Conservation (phyloP, 2,888 invertebrate species). For the Crepidodera aurea region DNA sequence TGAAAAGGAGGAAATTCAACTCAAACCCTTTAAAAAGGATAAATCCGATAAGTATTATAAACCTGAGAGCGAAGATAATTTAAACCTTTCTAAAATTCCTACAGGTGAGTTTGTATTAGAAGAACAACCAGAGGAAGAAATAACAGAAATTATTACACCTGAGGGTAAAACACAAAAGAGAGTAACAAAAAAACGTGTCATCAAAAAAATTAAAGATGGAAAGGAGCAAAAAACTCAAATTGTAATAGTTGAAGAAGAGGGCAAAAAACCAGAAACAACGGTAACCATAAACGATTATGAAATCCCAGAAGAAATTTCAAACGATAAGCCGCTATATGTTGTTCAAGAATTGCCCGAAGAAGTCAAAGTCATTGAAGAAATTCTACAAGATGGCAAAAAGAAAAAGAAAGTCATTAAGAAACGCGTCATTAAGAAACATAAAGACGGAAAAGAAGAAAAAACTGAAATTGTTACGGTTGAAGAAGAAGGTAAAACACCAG, state of each 20-base stretch:
- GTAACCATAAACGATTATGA: constrained; percentile 53
- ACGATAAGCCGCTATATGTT: constrained; percentile 39
- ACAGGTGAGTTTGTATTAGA: constrained; percentile 33
- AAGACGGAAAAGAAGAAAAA: constrained; percentile 56
- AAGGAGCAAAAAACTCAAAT: constrained; percentile 58
- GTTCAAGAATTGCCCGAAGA: constrained; percentile 55
- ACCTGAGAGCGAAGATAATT: constrained; percentile 11
- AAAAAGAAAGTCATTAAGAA: constrained; percentile 54
- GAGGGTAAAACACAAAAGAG: constrained; percentile 44
- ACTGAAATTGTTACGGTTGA: constrained; percentile 45
- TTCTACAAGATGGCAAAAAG: constrained; percentile 52
- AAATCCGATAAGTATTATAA: constrained; percentile 52
- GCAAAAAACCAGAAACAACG: not conserved
- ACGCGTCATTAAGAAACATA: constrained; percentile 58
- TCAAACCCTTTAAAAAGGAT: constrained; percentile 55
- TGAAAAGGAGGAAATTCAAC: constrained; percentile 54
- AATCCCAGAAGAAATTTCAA: constrained; percentile 25
- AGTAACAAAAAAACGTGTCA: constrained; percentile 42
- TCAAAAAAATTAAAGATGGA: constrained; percentile 55
- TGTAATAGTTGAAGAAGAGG: constrained; percentile 49
- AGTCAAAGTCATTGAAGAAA: constrained; percentile 52
- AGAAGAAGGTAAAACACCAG: constrained; percentile 31
- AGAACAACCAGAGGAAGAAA: constrained; percentile 46
- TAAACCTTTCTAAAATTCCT: not conserved
- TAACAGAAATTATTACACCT: constrained; percentile 43